These are phyloP conservation scores for Acrossocheilus wenchowensis DNA, from an alignment of 2,797 vertebrate genomes.

Conservation along the genomic window DNA sequence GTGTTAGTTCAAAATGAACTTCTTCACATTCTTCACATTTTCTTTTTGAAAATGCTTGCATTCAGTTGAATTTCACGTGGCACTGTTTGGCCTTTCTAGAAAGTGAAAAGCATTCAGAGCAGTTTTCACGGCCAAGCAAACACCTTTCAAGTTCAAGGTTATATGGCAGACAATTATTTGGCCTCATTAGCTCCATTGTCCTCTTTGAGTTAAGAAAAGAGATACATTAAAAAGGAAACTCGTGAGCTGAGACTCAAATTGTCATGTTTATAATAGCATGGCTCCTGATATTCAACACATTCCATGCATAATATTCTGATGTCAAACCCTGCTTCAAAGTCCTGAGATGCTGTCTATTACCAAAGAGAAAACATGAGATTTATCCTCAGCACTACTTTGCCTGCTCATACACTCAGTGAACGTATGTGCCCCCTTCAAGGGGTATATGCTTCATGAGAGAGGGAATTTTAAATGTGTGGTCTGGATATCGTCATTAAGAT, in stretches of 20 bases:
- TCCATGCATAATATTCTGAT: conserved; percentile 4
- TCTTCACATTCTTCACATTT: conserved; percentile 26
- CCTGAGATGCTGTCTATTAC: conserved; percentile 3
- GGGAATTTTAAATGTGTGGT: conserved; percentile 14
- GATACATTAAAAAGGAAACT: conserved; percentile 26
- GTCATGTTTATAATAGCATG: background rate
- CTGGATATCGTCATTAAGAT: conserved; percentile 21
- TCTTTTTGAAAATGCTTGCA: conserved; percentile 24
- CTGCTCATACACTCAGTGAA: background rate
- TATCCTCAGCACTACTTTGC: conserved; percentile 1
- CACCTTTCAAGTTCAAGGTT: background rate
- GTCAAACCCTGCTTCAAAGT: conserved; percentile 15
- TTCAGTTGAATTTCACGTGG: conserved; percentile 6
- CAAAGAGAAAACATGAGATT: background rate
- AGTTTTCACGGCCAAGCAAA: conserved; percentile 15
- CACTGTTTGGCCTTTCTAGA: conserved; percentile 17
- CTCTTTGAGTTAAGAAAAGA: background rate
- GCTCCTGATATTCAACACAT: background rate
- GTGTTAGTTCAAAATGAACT: conserved; percentile 15
- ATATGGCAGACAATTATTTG: background rate
- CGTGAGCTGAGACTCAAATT: background rate
- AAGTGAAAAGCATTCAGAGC: conserved; percentile 1
- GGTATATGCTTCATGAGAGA: background rate
- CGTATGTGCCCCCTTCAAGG: background rate
- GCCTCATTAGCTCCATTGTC: background rate